Percentiles rank a stretch among this genome's conserved stretches.
phyloP scores from a whole-genome alignment of 2,888 invertebrate genomes.

The Hypena proboscidalis region DNA sequence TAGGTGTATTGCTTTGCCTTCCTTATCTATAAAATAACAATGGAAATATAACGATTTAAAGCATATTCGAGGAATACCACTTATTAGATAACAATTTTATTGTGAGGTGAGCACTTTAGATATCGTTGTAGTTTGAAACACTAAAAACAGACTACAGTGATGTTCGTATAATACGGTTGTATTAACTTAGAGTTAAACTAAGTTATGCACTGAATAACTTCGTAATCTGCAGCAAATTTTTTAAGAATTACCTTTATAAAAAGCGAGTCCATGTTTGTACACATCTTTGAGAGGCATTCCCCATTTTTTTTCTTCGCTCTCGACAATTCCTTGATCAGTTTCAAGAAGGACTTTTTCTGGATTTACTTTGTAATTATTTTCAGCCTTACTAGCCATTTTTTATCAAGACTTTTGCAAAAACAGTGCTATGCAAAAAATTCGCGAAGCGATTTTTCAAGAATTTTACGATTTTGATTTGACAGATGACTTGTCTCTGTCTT shows the following conservation, averaged over 20 bases:
- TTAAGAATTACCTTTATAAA: conserved; percentile 96
- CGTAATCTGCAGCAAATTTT: no score
- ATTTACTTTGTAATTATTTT: conserved; percentile 64
- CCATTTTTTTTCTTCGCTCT: conserved; percentile 86
- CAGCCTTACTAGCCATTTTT: conserved; percentile 63
- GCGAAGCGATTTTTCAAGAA: conserved; percentile 27
- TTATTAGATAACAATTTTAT: no score
- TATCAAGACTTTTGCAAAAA: no score
- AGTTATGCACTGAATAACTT: no score
- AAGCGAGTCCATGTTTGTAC: conserved; percentile 94
- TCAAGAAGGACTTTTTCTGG: conserved; percentile 75
- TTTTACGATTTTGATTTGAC: conserved; percentile 31
- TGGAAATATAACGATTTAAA: conserved; percentile 8
- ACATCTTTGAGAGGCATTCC: conserved; percentile 91
- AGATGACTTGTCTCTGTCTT: conserved; percentile 7
- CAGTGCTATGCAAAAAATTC: conserved; percentile 26
- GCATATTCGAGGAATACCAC: no score
- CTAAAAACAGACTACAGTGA: conserved; percentile 14
- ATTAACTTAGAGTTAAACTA: no score
- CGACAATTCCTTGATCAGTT: conserved; percentile 79
- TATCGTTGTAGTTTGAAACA: conserved; percentile 5
- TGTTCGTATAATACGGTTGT: no score
- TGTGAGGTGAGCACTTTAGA: conserved; percentile 10
- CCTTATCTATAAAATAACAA: conserved; percentile 97
- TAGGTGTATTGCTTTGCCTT: conserved; percentile 98